Base-by-base conservation (phyloP, 1,140 invertebrate species). In the Tyrophagus putrescentiae region DNA sequence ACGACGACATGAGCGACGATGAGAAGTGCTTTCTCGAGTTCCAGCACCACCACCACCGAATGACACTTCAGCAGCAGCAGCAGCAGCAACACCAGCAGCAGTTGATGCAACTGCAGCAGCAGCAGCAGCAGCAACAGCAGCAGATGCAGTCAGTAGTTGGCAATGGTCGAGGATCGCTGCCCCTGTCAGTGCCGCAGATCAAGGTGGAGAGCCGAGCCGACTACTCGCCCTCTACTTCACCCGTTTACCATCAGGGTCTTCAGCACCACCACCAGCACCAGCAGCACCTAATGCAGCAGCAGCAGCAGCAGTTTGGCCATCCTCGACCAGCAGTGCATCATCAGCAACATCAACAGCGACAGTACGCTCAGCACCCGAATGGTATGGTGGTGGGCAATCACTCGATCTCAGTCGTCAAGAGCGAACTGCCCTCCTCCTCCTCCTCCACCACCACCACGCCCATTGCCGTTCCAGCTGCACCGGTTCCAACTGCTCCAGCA, bases 321-420 rank as follows among this genome's bases (percentile, higher is more conserved):
- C 45, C 62, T 11, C n/a, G 53, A 41, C 48, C 21, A 33, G 39
- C 29, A 25, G 11, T 27, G 16, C 18, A 25, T 11, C 9, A 11
- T 54, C 11, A 42, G 21, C 29, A 33, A 7, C 21, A 33, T 54
- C 29, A 11, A 32, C 13, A 54, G 16, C 52, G 18, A 54, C 18
- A 18, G 9, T 21, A 33, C 31, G 52, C 28, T n/a, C 25, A 7
- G 39, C 21, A 54, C 16, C 9, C 28, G 13, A n/a, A 53, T 13
- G 31, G 29, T 39, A 36, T 57, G 57, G 34, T 56, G 65, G 34
- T 64, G 61, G 48, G 31, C 44, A 58, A 64, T 63, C 50, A 70
- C 45, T 71, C 77, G 79, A 81, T 64, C 79, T 80, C 16, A 60
- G 52, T 23, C 65, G 64, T 33, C 63, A 66, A 11, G 66, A 67